Conservation (phyloP, 2,888 invertebrate species). For the Ornithoptera alexandrae region DNA sequence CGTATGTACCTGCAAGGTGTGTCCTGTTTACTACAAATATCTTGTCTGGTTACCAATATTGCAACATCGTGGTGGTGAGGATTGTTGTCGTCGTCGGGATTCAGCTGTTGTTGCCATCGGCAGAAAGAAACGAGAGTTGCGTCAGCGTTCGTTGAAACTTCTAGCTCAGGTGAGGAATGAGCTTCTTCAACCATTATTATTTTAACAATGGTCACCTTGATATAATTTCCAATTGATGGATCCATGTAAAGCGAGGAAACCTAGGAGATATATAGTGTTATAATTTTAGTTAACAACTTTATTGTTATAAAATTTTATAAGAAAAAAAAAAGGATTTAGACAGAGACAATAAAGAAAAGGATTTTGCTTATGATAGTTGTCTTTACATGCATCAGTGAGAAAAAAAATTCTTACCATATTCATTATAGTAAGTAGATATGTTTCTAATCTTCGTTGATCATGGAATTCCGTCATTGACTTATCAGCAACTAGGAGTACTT, state of each 20-base stretch:
- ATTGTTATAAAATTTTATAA: too few species aligned
- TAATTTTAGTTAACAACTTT: background rate
- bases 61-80: slow-evolving; percentile 95
- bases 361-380: too few species aligned
- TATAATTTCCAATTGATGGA: slow-evolving; percentile 93
- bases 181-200: slow-evolving; percentile 88
- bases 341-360: too few species aligned
- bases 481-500: slow-evolving; percentile 93
- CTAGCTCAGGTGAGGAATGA: slow-evolving; percentile 81
- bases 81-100: slow-evolving; percentile 87
- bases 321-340: too few species aligned
- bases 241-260: slow-evolving; percentile 90
- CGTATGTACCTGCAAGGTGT: slow-evolving; percentile 74
- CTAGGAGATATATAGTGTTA: slow-evolving; percentile 51
- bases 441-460: slow-evolving; percentile 89
- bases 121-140: slow-evolving; percentile 91
- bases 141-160: slow-evolving; percentile 90
- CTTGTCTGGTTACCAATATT: slow-evolving; percentile 89
- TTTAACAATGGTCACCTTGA: slow-evolving; percentile 93
- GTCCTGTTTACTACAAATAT: slow-evolving; percentile 83
- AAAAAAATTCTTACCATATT: slow-evolving; percentile 86
- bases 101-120: slow-evolving; percentile 88
- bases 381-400: too few species aligned
- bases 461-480: slow-evolving; percentile 93
- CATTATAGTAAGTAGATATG: slow-evolving; percentile 94